Conservation (phyloP, 2,113 vertebrate species). For the Eulacestoma nigropectus region DNA sequence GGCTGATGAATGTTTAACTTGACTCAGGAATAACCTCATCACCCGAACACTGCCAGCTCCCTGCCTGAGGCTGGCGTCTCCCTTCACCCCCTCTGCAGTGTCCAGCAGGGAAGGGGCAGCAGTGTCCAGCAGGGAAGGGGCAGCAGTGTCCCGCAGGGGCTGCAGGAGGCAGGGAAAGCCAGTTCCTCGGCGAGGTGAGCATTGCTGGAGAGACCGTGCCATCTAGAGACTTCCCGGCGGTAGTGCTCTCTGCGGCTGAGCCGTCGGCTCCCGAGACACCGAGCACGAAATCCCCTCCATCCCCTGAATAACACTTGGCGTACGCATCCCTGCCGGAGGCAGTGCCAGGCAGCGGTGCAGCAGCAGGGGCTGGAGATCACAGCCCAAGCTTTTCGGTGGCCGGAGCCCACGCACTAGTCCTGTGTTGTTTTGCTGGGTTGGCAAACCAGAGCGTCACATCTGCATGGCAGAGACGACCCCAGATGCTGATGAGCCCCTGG, state of each 20-base stretch:
- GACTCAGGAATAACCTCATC: not conserved
- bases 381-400: not conserved
- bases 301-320: fast-evolving
- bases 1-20: not conserved
- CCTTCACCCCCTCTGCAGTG: not conserved
- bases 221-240: slow-evolving; percentile 26
- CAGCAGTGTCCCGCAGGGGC: not conserved
- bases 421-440: too few species aligned
- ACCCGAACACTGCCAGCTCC: not conserved
- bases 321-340: fast-evolving
- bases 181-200: not conserved
- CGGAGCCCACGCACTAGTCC: not conserved
- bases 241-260: not conserved
- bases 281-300: not conserved
- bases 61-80: not conserved
- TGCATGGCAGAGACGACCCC: too few species aligned
- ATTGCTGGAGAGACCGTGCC: slow-evolving; percentile 46
- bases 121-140: not conserved
- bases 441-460: not conserved
- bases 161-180: not conserved
- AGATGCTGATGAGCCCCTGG: not conserved
- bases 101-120: not conserved
- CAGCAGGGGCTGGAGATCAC: not conserved
- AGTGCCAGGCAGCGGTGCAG: not conserved
- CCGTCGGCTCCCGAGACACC: not conserved